Percentiles rank a stretch among this genome's conserved stretches.
Evolutionary conservation across 2,888 invertebrate genomes (phyloP).

Genomic region (Amphipoea lucens): DNA sequence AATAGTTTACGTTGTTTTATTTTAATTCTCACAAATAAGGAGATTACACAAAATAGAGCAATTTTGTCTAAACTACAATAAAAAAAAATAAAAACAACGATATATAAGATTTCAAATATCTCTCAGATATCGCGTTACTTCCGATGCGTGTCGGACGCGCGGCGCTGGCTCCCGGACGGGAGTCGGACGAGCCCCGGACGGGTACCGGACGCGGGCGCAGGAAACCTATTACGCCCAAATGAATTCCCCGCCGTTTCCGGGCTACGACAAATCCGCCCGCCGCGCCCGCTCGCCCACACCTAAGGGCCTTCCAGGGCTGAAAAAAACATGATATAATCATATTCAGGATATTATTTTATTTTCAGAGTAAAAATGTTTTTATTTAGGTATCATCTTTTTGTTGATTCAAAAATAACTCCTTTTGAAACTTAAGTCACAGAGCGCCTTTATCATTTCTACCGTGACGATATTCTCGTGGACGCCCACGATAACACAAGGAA

Average conservation of each 20-base stretch:
- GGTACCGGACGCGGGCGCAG: slow-evolving; percentile 85
- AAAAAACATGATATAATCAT: slow-evolving; percentile 28
- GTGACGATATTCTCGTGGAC: not conserved
- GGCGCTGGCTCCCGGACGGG: slow-evolving; percentile 71
- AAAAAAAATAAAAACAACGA: slow-evolving; percentile 18
- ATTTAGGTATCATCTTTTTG: not conserved
- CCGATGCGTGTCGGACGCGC: slow-evolving; percentile 84
- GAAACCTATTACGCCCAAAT: slow-evolving; percentile 90
- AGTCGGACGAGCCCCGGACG: slow-evolving; percentile 83
- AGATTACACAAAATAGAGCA: not conserved
- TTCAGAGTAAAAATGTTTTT: not conserved
- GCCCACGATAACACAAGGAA: not conserved
- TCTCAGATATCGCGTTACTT: slow-evolving; percentile 73
- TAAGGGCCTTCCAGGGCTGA: slow-evolving; percentile 83
- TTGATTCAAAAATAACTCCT: not conserved
- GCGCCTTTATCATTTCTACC: not conserved
- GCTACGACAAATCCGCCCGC: slow-evolving; percentile 86
- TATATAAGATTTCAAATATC: slow-evolving; percentile 60
- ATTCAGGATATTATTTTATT: slow-evolving; percentile 22
- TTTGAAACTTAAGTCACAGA: not conserved
- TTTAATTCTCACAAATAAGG: not conserved
- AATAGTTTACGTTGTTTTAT: not conserved
- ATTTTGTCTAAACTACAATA: not conserved
- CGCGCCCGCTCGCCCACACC: slow-evolving; percentile 83
- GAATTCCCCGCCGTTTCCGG: slow-evolving; percentile 89